Evolutionary conservation across 2,797 vertebrate species (phyloP).

Genomic region (Pangasius djambal): DNA sequence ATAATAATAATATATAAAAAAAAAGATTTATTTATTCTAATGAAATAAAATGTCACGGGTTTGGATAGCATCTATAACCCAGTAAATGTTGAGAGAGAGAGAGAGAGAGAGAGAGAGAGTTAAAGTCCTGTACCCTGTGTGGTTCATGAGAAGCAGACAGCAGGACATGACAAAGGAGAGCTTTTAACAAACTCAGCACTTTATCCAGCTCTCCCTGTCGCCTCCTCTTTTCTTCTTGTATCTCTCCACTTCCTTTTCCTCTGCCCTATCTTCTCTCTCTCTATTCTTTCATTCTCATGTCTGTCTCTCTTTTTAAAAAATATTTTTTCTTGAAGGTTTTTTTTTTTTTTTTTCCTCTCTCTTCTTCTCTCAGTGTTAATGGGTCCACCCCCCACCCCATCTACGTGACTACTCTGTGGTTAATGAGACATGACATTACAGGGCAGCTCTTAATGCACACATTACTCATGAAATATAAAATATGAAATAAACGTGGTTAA

Average conservation of each 20-base stretch:
- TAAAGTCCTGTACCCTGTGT: slow-evolving; percentile 70
- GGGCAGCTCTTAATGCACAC: slow-evolving; percentile 71
- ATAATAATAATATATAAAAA: too few relatives aligned
- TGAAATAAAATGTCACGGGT: too few relatives aligned
- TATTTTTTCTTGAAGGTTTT: background rate
- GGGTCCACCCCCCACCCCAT: background rate
- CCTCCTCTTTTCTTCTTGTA: slow-evolving; percentile 41
- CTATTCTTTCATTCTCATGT: background rate
- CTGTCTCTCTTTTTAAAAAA: slow-evolving; percentile 18
- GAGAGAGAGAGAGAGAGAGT: slow-evolving; percentile 46
- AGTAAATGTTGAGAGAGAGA: slow-evolving; percentile 1
- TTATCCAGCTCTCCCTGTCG: slow-evolving; percentile 43
- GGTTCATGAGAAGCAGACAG: slow-evolving; percentile 72
- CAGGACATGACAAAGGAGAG: slow-evolving; percentile 65
- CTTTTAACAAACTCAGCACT: slow-evolving; percentile 70
- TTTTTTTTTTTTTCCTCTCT: background rate
- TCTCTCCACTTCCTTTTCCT: background rate
- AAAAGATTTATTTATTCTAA: too few relatives aligned
- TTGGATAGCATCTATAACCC: too few relatives aligned
- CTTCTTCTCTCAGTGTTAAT: background rate
- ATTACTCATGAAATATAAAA: slow-evolving; percentile 74
- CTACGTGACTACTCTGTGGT: slow-evolving; percentile 60
- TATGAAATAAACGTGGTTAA: slow-evolving; percentile 39
- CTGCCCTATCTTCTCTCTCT: background rate
- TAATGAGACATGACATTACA: slow-evolving; percentile 74